These are phyloP conservation scores for Paramormyrops hopkinsi DNA, from an alignment of 2,797 vertebrate genomes.

Conservation along the genomic window DNA sequence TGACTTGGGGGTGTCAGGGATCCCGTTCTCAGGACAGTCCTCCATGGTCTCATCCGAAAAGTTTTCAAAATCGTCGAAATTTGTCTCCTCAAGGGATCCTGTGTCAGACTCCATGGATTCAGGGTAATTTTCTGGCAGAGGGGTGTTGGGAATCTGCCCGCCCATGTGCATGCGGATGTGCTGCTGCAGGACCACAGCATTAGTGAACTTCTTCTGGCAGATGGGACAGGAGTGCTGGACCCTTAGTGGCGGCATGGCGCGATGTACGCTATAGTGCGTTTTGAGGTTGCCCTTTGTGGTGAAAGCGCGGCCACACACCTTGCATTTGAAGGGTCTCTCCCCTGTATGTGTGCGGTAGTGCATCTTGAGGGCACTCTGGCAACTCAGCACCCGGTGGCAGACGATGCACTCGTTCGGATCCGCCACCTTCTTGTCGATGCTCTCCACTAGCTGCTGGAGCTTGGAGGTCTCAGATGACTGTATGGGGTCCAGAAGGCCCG, in stretches of 20 bases:
- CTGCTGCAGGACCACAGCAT: conserved; percentile 70
- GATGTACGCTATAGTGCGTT: conserved; percentile 76
- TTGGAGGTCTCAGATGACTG: conserved; percentile 71
- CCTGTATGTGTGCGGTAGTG: conserved; percentile 75
- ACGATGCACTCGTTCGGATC: conserved; percentile 75
- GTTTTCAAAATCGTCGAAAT: conserved; percentile 65
- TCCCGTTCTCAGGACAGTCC: conserved; percentile 66
- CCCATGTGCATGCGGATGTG: conserved; percentile 77
- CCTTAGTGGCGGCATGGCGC: conserved; percentile 64
- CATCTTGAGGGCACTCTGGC: conserved; percentile 79
- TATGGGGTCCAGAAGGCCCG: conserved; percentile 62
- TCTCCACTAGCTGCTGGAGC: conserved; percentile 73
- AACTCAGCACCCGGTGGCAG: conserved; percentile 74
- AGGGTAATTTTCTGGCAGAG: conserved; percentile 57
- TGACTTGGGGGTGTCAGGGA: conserved; percentile 68
- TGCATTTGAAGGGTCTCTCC: conserved; percentile 75
- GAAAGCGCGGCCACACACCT: conserved; percentile 74
- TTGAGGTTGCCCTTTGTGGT: conserved; percentile 83
- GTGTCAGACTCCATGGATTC: conserved; percentile 71
- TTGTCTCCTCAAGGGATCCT: conserved; percentile 67
- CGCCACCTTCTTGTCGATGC: conserved; percentile 68
- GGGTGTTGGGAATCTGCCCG: conserved; percentile 68
- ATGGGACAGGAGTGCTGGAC: conserved; percentile 76
- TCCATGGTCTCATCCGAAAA: conserved; percentile 62
- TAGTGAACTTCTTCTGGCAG: conserved; percentile 78